Evolutionary conservation across 1,140 invertebrate species (phyloP).

Genomic region (Ganaspis sp.): DNA sequence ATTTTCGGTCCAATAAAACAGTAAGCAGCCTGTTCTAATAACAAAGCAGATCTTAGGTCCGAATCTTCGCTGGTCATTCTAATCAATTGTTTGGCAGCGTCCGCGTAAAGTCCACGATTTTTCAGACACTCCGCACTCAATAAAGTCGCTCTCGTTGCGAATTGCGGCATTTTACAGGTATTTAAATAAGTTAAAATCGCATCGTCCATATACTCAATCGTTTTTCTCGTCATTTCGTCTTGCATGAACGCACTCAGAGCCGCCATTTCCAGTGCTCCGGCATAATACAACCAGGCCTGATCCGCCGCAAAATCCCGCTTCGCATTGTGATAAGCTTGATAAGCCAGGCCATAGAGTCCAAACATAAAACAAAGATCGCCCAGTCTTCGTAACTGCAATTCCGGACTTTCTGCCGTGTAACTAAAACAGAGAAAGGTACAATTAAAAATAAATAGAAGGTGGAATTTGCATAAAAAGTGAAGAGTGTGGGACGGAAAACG

Average conservation of each 20-base stretch:
- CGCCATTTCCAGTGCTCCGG: slow-evolving; percentile 97
- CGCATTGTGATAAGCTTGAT: slow-evolving; percentile 94
- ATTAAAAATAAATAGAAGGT: background rate
- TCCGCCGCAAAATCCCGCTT: slow-evolving; percentile 98
- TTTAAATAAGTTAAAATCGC: slow-evolving; percentile 93
- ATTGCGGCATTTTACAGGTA: slow-evolving; percentile 91
- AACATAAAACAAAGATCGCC: slow-evolving; percentile 98
- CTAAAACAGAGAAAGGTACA: slow-evolving; percentile 74
- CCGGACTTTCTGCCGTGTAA: slow-evolving; percentile 92
- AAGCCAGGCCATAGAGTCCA: slow-evolving; percentile 94
- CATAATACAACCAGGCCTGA: slow-evolving; percentile 97
- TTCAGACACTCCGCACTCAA: slow-evolving; percentile 92
- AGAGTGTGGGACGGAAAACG: too few species aligned
- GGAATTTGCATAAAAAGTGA: too few species aligned
- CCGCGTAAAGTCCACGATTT: slow-evolving; percentile 84
- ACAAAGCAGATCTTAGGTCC: slow-evolving; percentile 91
- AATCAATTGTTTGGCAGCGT: slow-evolving; percentile 95
- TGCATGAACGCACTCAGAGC: slow-evolving; percentile 94
- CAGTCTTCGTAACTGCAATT: slow-evolving; percentile 93
- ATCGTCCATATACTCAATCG: slow-evolving; percentile 94
- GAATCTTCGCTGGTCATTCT: slow-evolving; percentile 97
- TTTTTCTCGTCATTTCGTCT: slow-evolving; percentile 85
- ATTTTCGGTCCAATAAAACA: slow-evolving; percentile 91
- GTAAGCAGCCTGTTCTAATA: slow-evolving; percentile 96
- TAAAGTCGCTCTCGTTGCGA: slow-evolving; percentile 92